Percentiles rank a stretch among this genome's conserved stretches.
These are phyloP conservation scores for Diadegma fenestrale DNA, from an alignment of 2,888 invertebrate genomes.

Conservation along the genomic window DNA sequence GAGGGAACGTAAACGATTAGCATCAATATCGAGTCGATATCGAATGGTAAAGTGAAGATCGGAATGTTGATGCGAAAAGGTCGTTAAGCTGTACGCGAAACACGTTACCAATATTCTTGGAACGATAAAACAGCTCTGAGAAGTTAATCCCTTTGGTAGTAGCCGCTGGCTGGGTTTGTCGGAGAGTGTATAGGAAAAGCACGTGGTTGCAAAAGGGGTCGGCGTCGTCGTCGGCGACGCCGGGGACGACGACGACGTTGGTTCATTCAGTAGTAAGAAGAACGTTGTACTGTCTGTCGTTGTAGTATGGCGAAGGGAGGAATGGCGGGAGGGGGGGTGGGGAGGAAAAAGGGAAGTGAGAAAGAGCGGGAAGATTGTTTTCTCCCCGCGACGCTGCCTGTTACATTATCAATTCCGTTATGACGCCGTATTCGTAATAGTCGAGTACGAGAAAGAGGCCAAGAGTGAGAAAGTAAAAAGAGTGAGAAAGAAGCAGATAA, in stretches of 20 bases:
- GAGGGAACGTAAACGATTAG: neutral
- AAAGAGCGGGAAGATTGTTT: slow-evolving; percentile 71
- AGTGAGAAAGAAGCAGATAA: slow-evolving; percentile 35
- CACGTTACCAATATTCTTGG: slow-evolving; percentile 8
- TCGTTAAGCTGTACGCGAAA: neutral
- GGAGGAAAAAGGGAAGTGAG: slow-evolving; percentile 65
- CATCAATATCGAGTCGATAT: neutral
- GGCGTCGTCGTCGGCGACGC: slow-evolving; percentile 71
- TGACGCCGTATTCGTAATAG: slow-evolving; percentile 83
- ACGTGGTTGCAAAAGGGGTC: slow-evolving; percentile 69
- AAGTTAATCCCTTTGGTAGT: neutral
- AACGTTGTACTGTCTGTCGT: slow-evolving; percentile 75
- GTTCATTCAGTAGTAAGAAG: slow-evolving; percentile 82
- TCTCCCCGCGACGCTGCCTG: slow-evolving; percentile 78
- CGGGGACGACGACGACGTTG: slow-evolving; percentile 70
- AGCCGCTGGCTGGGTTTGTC: slow-evolving; percentile 12
- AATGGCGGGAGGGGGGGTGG: slow-evolving; percentile 28
- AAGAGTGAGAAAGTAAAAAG: slow-evolving; percentile 47
- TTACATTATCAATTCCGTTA: slow-evolving; percentile 85
- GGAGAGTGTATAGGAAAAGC: slow-evolving; percentile 35
- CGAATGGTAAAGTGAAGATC: neutral
- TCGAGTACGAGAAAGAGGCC: slow-evolving; percentile 69
- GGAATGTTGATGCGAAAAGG: neutral
- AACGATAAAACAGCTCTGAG: slow-evolving; percentile 1
- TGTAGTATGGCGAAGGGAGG: slow-evolving; percentile 18